Percentiles rank a stretch among this genome's conserved stretches.
phyloP scores from a whole-genome alignment of 2,888 invertebrate genomes.

The Cylindroiulus punctatus region DNA sequence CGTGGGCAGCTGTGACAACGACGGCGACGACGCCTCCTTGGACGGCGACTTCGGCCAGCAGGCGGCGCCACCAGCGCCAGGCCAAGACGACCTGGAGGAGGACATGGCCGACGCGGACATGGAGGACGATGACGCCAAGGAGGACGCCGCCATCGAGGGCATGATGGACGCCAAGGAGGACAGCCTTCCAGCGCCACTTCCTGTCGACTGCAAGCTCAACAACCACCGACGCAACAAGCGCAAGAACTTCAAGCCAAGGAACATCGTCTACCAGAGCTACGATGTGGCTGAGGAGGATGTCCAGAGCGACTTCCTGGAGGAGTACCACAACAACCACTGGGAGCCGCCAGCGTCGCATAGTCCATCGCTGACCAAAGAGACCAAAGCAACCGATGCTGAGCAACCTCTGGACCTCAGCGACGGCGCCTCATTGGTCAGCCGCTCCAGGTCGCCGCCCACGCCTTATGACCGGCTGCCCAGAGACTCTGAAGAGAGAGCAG shows the following conservation, averaged over 20 bases:
- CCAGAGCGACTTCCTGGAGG: slow-evolving; percentile 52
- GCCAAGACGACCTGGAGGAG: background rate
- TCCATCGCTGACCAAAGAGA: slow-evolving; percentile 20
- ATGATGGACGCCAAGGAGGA: background rate
- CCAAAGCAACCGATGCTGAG: background rate
- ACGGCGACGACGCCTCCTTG: background rate
- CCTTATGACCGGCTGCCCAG: background rate
- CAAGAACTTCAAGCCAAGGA: slow-evolving; percentile 82
- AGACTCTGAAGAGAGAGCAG: background rate
- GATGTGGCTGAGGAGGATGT: slow-evolving; percentile 56
- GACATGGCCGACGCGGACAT: background rate
- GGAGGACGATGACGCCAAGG: slow-evolving; percentile 20
- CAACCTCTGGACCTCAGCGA: slow-evolving; percentile 57
- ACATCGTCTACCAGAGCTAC: slow-evolving; percentile 68
- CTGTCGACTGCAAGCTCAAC: background rate
- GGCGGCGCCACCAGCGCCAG: background rate
- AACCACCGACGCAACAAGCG: slow-evolving; percentile 73
- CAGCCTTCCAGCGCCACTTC: background rate
- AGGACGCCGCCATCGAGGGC: too few species aligned
- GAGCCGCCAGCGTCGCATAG: background rate
- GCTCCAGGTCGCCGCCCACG: background rate
- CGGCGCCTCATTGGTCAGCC: slow-evolving; percentile 27
- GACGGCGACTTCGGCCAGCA: background rate
- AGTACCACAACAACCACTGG: slow-evolving; percentile 19
- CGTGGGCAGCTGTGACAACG: slow-evolving; percentile 16